Conservation (phyloP, 2,888 invertebrate genomes). For the Byasa hedistus region DNA sequence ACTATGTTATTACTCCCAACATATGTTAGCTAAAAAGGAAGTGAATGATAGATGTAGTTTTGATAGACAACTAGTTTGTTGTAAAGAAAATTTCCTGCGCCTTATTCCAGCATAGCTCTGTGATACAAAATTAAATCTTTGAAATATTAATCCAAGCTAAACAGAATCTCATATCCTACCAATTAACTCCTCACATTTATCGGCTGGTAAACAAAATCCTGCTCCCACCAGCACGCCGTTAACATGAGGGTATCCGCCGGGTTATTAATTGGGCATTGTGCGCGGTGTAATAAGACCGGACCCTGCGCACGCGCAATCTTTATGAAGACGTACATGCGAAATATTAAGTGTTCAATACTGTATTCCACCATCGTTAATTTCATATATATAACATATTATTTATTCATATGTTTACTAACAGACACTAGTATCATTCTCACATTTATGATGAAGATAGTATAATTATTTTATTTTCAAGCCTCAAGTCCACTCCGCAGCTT, state of each 20-base stretch:
- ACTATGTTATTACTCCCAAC: no score
- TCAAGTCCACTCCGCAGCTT: no score
- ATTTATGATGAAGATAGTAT: background rate
- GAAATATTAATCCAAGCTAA: slow-evolving; percentile 1
- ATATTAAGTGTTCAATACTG: slow-evolving; percentile 31
- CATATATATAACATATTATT: background rate
- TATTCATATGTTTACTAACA: no score
- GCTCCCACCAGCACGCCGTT: slow-evolving; percentile 4
- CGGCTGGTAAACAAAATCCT: slow-evolving; percentile 17
- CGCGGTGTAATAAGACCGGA: slow-evolving; percentile 44
- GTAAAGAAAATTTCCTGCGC: background rate
- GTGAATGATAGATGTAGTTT: no score
- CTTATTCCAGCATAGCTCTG: background rate
- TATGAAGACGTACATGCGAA: slow-evolving; percentile 45
- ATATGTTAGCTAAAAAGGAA: no score
- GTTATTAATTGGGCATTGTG: slow-evolving; percentile 54
- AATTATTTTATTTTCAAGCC: no score
- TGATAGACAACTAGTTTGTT: background rate
- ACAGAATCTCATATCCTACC: slow-evolving; percentile 4
- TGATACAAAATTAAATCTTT: background rate
- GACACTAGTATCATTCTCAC: background rate
- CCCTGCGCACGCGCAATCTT: slow-evolving; percentile 42
- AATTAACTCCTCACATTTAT: slow-evolving; percentile 30
- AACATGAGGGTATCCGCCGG: slow-evolving; percentile 16
- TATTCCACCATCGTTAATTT: slow-evolving; percentile 16